Conservation (phyloP, 2,888 invertebrate genomes). For the Axea sp. region DNA sequence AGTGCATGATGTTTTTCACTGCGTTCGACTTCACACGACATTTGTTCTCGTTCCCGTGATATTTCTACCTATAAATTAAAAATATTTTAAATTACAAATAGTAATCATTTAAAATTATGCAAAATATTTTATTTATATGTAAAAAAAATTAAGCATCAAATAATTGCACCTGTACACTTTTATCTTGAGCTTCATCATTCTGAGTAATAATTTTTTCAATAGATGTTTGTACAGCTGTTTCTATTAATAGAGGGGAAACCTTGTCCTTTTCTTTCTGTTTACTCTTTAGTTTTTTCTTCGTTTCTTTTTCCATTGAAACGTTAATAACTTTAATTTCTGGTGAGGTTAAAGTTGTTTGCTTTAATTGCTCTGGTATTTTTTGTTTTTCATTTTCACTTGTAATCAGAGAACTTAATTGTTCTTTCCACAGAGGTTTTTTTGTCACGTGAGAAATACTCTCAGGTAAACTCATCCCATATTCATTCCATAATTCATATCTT, state of each 20-base stretch:
- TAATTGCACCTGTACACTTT: slow-evolving; percentile 56
- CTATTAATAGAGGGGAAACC: slow-evolving; percentile 52
- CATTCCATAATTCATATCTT: slow-evolving; percentile 71
- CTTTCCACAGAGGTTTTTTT: slow-evolving; percentile 66
- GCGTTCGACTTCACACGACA: slow-evolving; percentile 1
- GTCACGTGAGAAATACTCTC: slow-evolving; percentile 72
- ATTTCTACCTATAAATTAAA: slow-evolving; percentile 56
- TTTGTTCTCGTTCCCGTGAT: slow-evolving; percentile 59
- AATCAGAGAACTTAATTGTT: slow-evolving; percentile 9
- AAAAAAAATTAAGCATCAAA: too few relatives aligned
- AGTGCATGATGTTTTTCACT: slow-evolving; percentile 60
- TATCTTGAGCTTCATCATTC: slow-evolving; percentile 51
- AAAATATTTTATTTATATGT: not conserved
- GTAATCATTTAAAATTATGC: too few relatives aligned
- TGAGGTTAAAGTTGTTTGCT: slow-evolving; percentile 35
- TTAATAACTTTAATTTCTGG: slow-evolving; percentile 75
- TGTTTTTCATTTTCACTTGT: not conserved
- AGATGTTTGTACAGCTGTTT: slow-evolving; percentile 72
- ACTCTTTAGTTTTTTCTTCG: slow-evolving; percentile 49
- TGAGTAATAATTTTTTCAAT: too few relatives aligned
- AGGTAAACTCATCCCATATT: slow-evolving; percentile 74
- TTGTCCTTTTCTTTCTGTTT: slow-evolving; percentile 53
- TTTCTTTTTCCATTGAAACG: slow-evolving; percentile 65
- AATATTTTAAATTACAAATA: too few relatives aligned
- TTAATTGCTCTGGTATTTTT: not conserved